Conservation (phyloP, 2,797 vertebrate species). For the Heterohyrax brucei region DNA sequence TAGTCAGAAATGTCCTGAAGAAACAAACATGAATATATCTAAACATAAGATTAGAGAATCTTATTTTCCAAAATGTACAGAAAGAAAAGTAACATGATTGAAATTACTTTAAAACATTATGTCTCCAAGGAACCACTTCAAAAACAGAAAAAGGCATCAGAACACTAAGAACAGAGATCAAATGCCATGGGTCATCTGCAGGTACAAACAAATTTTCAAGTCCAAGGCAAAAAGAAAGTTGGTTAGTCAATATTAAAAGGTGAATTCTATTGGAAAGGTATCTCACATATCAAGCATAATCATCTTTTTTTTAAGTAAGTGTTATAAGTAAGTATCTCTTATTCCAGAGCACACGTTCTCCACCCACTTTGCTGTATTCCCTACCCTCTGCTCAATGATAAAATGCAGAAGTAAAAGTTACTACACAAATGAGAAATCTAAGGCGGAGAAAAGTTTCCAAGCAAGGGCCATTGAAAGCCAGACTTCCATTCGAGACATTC, state of each 20-base stretch:
- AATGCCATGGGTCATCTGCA: background rate
- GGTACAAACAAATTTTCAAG: constrained; percentile 4
- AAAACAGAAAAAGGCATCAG: background rate
- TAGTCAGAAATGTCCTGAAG: background rate
- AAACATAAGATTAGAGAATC: constrained; percentile 5
- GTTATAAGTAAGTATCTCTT: background rate
- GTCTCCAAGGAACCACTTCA: background rate
- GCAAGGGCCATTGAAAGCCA: background rate
- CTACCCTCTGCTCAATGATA: background rate
- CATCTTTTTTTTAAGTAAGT: background rate
- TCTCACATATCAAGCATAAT: background rate
- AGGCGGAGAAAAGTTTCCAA: background rate
- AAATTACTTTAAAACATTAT: constrained; percentile 14
- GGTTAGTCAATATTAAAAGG: background rate
- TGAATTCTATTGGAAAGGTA: background rate
- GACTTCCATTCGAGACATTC: background rate
- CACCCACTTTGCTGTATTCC: background rate
- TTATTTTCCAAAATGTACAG: background rate
- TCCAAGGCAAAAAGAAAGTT: constrained; percentile 7
- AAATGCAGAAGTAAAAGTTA: constrained; percentile 26
- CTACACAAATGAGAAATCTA: background rate
- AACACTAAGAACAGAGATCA: constrained; percentile 9
- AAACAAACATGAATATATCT: background rate
- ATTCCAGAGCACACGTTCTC: background rate
- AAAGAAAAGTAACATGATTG: background rate